These are phyloP conservation scores for Pristionchus japonicus DNA, from an alignment of 2,888 invertebrate genomes.

Conservation along the genomic window DNA sequence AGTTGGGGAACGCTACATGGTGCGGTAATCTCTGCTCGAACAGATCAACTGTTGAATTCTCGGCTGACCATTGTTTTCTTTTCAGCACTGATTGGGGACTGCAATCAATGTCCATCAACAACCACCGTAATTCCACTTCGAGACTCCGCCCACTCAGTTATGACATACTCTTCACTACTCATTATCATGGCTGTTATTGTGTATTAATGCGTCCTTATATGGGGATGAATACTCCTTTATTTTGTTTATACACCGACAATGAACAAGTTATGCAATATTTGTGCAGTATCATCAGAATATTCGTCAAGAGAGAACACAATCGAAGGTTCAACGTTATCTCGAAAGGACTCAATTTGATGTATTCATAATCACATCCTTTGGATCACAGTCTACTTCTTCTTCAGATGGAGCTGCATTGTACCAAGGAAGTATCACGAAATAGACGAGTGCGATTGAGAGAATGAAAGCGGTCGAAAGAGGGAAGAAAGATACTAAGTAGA, in stretches of 20 bases:
- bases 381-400: too few species aligned
- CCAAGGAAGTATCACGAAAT: conserved; percentile 2
- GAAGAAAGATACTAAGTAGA: not conserved
- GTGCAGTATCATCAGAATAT: too few species aligned
- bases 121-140: not conserved
- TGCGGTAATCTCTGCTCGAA: not conserved
- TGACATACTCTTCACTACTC: not conserved
- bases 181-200: not conserved
- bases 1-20: not conserved
- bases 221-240: not conserved
- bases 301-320: too few species aligned
- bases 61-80: not conserved
- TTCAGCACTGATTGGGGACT: not conserved
- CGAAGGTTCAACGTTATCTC: too few species aligned
- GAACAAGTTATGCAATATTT: too few species aligned
- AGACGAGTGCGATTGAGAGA: not conserved
- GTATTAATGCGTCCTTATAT: not conserved
- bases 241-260: too few species aligned
- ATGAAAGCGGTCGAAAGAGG: not conserved
- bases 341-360: too few species aligned
- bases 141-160: conserved; percentile 39
- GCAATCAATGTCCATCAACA: not conserved
- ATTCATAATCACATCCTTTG: too few species aligned
- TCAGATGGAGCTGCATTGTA: not conserved
- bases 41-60: not conserved